Evolutionary conservation across 2,113 vertebrate species (phyloP).

Genomic region (Glareola pratincola): DNA sequence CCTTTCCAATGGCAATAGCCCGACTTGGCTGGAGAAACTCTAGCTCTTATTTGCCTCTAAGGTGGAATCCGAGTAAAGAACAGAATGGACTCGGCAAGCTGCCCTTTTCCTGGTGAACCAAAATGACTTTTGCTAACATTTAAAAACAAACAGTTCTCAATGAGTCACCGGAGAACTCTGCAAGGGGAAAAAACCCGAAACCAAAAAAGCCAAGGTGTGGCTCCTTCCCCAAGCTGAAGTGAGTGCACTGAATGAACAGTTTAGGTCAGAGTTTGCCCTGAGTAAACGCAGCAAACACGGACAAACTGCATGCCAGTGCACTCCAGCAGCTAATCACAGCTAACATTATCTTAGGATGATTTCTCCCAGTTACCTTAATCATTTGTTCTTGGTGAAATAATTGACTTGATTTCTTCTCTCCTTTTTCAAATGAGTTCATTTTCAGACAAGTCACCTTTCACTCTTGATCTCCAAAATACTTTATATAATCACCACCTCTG

Average conservation of each 20-base stretch:
- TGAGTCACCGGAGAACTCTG: slow-evolving; percentile 44
- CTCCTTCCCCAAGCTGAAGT: slow-evolving; percentile 5
- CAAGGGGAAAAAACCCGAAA: not conserved
- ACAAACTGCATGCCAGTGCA: not conserved
- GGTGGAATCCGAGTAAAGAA: slow-evolving; percentile 51
- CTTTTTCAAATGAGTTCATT: not conserved
- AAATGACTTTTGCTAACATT: slow-evolving; percentile 21
- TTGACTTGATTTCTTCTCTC: not conserved
- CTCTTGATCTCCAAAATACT: not conserved
- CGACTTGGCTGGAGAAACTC: not conserved
- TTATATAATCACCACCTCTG: not conserved
- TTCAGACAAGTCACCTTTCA: not conserved
- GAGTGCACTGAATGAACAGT: not conserved
- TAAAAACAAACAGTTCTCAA: slow-evolving; percentile 49
- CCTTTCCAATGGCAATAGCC: not conserved
- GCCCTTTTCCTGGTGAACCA: slow-evolving; percentile 48
- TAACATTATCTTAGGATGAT: not conserved
- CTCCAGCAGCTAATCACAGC: not conserved
- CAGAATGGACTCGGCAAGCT: slow-evolving; percentile 60
- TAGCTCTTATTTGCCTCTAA: slow-evolving; percentile 18
- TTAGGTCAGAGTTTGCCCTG: not conserved
- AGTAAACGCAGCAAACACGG: not conserved
- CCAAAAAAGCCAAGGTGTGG: slow-evolving; percentile 20
- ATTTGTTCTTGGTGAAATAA: not conserved
- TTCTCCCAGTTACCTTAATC: not conserved